Evolutionary conservation across 2,797 vertebrate species (phyloP), one percentile per base, ranked within the genome.

Genomic region (Enteromius fasciolatus): DNA sequence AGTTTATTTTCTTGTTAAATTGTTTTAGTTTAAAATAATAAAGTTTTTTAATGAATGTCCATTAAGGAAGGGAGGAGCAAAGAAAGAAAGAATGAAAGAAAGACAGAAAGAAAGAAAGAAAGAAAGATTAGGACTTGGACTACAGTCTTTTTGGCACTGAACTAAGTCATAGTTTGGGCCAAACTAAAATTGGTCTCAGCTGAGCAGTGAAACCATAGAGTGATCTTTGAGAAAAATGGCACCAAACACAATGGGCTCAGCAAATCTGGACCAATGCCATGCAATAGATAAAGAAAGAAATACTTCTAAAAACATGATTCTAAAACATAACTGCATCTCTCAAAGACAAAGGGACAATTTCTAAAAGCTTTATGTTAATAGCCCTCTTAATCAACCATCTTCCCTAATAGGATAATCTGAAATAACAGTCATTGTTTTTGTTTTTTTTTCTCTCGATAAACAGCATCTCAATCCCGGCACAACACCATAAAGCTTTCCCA

Each of bases 111-210:
- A 28, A 57, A 4, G 1, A 10, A 25, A 9, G 64, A 10, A 15
- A 18, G 1, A 7, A 8, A 39, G 1, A 12, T n/a, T 85, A 36
- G 39, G 18, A 66, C 33, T 61, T 77, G 88, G 91, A 86, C 81
- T 77, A 1, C 28, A 83, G 88, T 89, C 90, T 92, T 90, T 84
- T 91, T 90, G 90, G 92, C 81, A 79, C 12, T 1, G 80, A 87
- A 84, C 84, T 92, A 88, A 76, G 80, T 92, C 90, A 88, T 75
- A 86, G 86, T 82, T 90, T 64, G 69, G 84, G 87, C 88, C 91
- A 91, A 94, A 92, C 90, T 89, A 92, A 93, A 93, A 93, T 92
- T 90, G 87, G 89, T 93, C 92, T 93, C 90, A 89, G 88, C 84
- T 87, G 90, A 92, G 90, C 90, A 79, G 87, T 57, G 87, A 92